Conservation (phyloP, 1,140 invertebrate species). For the Drosophila miranda region DNA sequence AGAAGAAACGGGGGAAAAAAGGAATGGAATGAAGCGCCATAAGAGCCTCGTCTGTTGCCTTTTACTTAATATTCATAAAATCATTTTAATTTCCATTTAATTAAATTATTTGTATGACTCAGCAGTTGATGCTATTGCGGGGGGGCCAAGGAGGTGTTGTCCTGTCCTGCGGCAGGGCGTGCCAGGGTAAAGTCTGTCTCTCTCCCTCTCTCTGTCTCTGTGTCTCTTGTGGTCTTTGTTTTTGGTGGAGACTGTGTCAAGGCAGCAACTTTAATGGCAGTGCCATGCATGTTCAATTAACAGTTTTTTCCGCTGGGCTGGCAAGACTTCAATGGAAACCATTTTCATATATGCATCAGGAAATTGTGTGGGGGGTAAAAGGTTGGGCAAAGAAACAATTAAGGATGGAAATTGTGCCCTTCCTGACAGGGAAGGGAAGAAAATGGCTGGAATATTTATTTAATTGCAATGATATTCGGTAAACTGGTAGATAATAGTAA, state of each 20-base stretch:
- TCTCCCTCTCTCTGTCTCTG: too few species aligned
- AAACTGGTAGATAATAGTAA: too few species aligned
- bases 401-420: too few species aligned
- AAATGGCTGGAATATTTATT: too few species aligned
- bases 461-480: too few species aligned
- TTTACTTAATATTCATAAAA: slow-evolving; percentile 70
- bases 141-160: background rate
- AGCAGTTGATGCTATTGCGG: slow-evolving; percentile 2
- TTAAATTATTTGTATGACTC: slow-evolving; percentile 53
- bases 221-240: background rate
- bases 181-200: background rate
- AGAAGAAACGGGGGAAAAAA: background rate
- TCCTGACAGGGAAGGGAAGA: too few species aligned
- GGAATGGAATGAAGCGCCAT: background rate
- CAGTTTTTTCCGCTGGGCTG: slow-evolving; percentile 1
- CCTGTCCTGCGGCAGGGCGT: too few species aligned
- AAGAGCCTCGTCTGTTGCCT: slow-evolving; percentile 26
- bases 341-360: slow-evolving; percentile 3
- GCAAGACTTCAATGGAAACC: slow-evolving; percentile 3
- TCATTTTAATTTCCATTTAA: slow-evolving; percentile 75
- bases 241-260: background rate
- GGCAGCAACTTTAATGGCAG: background rate
- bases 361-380: background rate
- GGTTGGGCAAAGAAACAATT: too few species aligned
- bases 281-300: slow-evolving; percentile 12